A percentile compares a stretch with the other conserved stretches of the same genome.
These are phyloP conservation scores for Ploceus nigricollis DNA, from an alignment of 2,113 vertebrate genomes.

Conservation along the genomic window DNA sequence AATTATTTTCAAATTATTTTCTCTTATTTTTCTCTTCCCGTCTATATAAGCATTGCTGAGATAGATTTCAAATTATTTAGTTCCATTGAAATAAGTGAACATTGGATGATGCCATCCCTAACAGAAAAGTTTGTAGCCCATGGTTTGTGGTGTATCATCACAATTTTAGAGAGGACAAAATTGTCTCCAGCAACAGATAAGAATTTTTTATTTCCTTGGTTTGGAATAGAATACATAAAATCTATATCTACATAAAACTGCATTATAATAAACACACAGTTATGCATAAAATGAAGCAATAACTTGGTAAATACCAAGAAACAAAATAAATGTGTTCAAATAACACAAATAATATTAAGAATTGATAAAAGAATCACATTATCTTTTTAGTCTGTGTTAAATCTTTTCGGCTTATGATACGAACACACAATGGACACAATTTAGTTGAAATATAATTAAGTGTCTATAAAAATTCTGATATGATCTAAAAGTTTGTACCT, in stretches of 20 bases:
- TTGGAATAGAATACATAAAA: not conserved
- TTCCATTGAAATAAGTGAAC: not conserved
- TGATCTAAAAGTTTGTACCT: not conserved
- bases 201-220: not conserved
- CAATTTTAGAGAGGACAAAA: not conserved
- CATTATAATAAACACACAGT: not conserved
- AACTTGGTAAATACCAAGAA: not conserved
- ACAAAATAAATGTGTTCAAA: not conserved
- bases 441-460: not conserved
- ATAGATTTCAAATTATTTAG: not conserved
- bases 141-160: not conserved
- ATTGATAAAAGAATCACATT: not conserved
- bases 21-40: not conserved
- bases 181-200: not conserved
- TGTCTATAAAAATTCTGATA: not conserved
- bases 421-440: not conserved
- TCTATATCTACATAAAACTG: not conserved
- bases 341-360: not conserved
- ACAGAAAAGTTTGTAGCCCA: not conserved
- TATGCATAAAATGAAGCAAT: not conserved
- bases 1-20: not conserved
- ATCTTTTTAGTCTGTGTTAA: not conserved
- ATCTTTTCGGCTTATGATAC: not conserved
- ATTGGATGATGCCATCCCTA: not conserved
- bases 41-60: not conserved